Evolutionary conservation across 2,113 vertebrate genomes (phyloP), one percentile per base, ranked within the genome.

Genomic region (Rhabdomys dilectus): DNA sequence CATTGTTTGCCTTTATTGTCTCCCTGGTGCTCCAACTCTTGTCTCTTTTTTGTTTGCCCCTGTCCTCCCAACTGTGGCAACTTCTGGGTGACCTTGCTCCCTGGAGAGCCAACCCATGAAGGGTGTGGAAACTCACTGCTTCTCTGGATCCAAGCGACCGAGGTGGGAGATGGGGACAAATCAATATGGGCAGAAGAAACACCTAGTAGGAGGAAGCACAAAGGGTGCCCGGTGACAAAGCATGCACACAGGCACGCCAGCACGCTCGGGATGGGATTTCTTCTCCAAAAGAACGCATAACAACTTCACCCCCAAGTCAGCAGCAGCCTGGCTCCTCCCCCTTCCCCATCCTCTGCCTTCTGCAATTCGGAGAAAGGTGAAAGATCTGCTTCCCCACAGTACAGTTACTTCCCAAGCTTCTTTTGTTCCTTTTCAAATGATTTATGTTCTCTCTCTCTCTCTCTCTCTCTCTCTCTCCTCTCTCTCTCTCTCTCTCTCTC

Each of bases 241-340:
- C 17, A 19, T 9, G 58, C 58, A 60, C 58, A 3, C 21, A 51
- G 1, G 45, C 45, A 48, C 62, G 29, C 62, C n/a, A n/a, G n/a
- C n/a, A n/a, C n/a, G n/a, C n/a, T n/a, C n/a, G n/a, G n/a, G n/a
- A n/a, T 3, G 0, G 2, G 53, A 60, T 7, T 45, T 2, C 31
- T n/a, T 53, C 21, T 13, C 16, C 45, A 34, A 34, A 6, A 51
- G 51, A 2, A 17, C 2, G 9, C 10, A 2, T 8, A 5, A 11
- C 39, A 21, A 4, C 64, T 53, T 51, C 24, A 15, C 70, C 48
- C 56, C 58, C 45, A 7, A 21, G 56, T 51, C 13, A 34, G 26
- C n/a, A 3, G 72, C 0, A 31, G 17, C 22, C 36, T 2, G 2
- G 2, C 1, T 21, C 73, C 39, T 42, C 75, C 24, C 66, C 17